Conservation (phyloP, 2,113 vertebrate genomes). For the Genyomyrus donnyi region DNA sequence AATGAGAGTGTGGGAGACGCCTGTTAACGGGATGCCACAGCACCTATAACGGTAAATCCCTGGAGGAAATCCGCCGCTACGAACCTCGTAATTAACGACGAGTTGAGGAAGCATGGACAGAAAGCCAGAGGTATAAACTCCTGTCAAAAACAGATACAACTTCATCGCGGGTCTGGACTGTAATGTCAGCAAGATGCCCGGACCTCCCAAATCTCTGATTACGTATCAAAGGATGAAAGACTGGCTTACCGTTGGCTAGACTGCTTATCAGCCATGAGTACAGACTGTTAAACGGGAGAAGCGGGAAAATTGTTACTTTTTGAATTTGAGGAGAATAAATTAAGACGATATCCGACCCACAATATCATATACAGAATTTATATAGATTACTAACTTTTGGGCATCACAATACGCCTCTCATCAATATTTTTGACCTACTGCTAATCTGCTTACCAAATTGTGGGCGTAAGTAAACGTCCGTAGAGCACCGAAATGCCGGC, state of each 20-base stretch:
- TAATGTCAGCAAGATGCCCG: background rate
- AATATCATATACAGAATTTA: background rate
- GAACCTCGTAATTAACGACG: constrained; percentile 96
- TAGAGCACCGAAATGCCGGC: background rate
- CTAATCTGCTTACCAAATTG: no score
- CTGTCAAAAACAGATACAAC: constrained; percentile 44
- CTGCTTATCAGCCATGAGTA: constrained; percentile 98
- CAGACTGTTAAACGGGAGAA: constrained; percentile 66
- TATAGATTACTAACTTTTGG: no score
- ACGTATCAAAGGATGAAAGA: background rate
- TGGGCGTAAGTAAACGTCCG: background rate
- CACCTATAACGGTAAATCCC: background rate
- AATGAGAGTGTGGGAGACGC: constrained; percentile 33
- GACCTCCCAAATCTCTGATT: background rate
- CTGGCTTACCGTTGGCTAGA: constrained; percentile 81
- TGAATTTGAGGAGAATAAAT: background rate
- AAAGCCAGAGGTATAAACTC: constrained; percentile 94
- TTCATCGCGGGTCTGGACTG: background rate
- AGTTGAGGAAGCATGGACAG: constrained; percentile 97
- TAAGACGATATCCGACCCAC: no score
- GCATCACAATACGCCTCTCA: no score
- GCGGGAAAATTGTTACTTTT: background rate
- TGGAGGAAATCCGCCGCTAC: constrained; percentile 20
- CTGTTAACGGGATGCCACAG: background rate
- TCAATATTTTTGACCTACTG: no score